These are phyloP conservation scores for Coendou prehensilis DNA, from an alignment of 2,797 vertebrate genomes.

Conservation along the genomic window DNA sequence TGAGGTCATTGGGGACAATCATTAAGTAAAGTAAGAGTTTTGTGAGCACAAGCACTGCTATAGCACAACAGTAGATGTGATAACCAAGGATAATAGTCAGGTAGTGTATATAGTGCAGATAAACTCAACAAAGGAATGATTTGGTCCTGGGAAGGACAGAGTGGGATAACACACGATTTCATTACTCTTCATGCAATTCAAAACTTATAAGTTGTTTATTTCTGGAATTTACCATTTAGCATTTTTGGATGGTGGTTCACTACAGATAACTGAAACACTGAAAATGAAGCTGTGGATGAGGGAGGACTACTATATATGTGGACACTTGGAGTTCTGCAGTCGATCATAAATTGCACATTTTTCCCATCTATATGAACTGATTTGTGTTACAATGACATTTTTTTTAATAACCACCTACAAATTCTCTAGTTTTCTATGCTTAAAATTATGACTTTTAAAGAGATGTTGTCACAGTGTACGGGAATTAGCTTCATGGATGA, in stretches of 20 bases:
- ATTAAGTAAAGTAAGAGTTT: neutral
- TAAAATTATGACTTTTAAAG: constrained; percentile 10
- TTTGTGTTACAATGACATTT: constrained; percentile 8
- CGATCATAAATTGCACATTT: neutral
- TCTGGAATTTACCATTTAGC: neutral
- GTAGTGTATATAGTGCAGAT: neutral
- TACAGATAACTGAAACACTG: neutral
- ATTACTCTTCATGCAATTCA: neutral
- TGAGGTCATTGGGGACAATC: neutral
- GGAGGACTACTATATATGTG: neutral
- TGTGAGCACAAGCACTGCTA: neutral
- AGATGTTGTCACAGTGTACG: neutral
- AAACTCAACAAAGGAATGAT: neutral
- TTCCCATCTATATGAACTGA: neutral
- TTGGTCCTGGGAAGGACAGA: too few relatives aligned
- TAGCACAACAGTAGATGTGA: neutral
- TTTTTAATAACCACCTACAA: constrained; percentile 17
- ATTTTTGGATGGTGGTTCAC: neutral
- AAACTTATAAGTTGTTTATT: neutral
- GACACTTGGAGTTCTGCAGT: neutral
- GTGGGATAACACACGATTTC: neutral
- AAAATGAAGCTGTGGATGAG: neutral
- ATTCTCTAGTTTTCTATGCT: neutral
- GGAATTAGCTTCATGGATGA: neutral
- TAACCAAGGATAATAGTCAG: neutral